Base-by-base conservation (phyloP, 2,888 invertebrate genomes). In the Nowickia ferox region DNA sequence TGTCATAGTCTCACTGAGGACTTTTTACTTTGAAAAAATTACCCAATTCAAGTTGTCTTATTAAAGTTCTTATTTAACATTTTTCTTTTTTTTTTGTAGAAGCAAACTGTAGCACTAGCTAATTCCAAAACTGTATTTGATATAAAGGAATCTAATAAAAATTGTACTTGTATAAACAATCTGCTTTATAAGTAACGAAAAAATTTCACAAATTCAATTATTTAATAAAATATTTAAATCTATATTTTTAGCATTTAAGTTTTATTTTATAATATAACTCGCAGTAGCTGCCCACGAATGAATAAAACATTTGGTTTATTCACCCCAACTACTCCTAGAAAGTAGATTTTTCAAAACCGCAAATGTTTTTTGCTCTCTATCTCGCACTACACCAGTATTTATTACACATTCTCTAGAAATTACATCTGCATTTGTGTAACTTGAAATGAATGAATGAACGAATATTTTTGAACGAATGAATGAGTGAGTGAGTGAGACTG, bases 321-420 rank as follows among this genome's bases (percentile, higher is more conserved):
- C 71, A 66, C n/a, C 46, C 51, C 66, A 61, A 55, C 48, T 66
- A 19, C 42, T 65, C n/a, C n/a, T 19, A n/a, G 17, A 55, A 79
- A 55, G 55, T 46, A 46, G 17, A 68, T 48, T 79, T 79, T 65
- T 38, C 19, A 46, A 53, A 74, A 80, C 80, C 80, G 59, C 80
- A 80, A 74, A 51, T 66, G 40, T 30, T 61, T 69, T 79, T 40
- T 10, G n/a, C 1, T 48, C n/a, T 46, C 13, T 40, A 13, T 42
- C 40, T 55, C 30, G 1, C 66, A 40, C 40, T 19, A 17, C 42
- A 22, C 9, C 17, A 55, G 40, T 38, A 40, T 40, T 66, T 57
- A 9, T 57, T 57, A 4, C 44, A 44, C 9, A 30, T 6, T 30
- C 30, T 30, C 30, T 30, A 30, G 42, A 44, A 30, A 30, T 6